These are phyloP conservation scores for Montipora efflorescens DNA, from an alignment of 64 coral and sea anemone species.

Conservation along the genomic window DNA sequence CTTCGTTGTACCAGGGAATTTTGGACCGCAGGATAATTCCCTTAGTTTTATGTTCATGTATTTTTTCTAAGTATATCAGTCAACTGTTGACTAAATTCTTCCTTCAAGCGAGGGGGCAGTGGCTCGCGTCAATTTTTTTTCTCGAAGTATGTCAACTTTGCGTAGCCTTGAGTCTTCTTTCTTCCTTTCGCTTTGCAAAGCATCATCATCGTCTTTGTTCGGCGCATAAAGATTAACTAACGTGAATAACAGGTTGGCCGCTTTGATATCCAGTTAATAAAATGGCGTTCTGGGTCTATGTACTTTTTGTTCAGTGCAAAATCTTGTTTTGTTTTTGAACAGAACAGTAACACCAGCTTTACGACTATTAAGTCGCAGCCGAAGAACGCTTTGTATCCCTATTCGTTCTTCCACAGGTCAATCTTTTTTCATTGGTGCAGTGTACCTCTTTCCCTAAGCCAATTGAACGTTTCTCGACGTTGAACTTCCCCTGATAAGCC, in stretches of 20 bases:
- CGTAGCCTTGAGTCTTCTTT: too few species aligned
- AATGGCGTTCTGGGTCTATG: slow-evolving; percentile 28
- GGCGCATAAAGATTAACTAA: slow-evolving; percentile 34
- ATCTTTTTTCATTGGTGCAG: slow-evolving; percentile 27
- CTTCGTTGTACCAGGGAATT: too few species aligned
- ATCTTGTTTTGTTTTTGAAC: slow-evolving; percentile 49
- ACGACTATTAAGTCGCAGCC: slow-evolving; percentile 35
- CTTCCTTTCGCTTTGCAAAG: not conserved
- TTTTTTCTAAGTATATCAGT: too few species aligned
- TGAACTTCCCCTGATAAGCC: too few species aligned
- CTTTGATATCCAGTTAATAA: slow-evolving; percentile 58
- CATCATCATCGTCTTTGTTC: slow-evolving; percentile 47
- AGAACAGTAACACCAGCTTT: slow-evolving; percentile 53
- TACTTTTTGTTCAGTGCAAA: slow-evolving; percentile 7
- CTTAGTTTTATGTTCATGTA: too few species aligned
- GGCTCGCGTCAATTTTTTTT: too few species aligned
- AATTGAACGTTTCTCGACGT: too few species aligned
- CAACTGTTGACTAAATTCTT: too few species aligned
- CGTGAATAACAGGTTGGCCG: slow-evolving; percentile 28
- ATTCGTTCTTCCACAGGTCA: slow-evolving; percentile 43
- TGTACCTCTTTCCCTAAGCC: slow-evolving; percentile 35
- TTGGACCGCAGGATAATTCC: too few species aligned
- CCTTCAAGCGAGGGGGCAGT: too few species aligned
- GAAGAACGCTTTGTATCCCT: slow-evolving; percentile 63
- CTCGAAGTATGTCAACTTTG: too few species aligned